phyloP scores from a whole-genome alignment of 2,113 vertebrate species.

The Pseudonaja textilis region DNA sequence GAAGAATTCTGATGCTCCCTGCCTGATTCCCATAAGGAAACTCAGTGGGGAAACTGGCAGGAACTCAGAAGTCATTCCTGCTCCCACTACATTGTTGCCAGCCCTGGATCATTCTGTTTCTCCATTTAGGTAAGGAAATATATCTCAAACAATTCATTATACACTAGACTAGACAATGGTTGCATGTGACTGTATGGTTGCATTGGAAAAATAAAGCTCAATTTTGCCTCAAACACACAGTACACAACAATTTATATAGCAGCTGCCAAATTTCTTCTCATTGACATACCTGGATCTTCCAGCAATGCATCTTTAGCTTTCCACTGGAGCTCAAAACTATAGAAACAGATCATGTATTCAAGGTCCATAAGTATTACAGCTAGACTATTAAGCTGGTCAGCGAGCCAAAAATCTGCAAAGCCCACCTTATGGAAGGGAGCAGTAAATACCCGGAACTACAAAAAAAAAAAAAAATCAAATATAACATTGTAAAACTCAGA shows the following conservation, averaged over 20 bases:
- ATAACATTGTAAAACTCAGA: slow-evolving; percentile 19
- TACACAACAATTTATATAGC: background rate
- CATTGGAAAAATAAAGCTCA: slow-evolving; percentile 18
- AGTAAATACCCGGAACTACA: slow-evolving; percentile 94
- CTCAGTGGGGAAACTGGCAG: background rate
- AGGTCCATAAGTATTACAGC: slow-evolving; percentile 93
- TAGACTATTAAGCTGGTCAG: slow-evolving; percentile 97
- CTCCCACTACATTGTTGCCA: background rate
- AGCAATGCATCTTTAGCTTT: slow-evolving; percentile 78
- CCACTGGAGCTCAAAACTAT: slow-evolving; percentile 96
- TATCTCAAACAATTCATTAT: background rate
- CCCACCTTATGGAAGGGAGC: slow-evolving; percentile 97
- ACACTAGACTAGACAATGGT: too few species aligned
- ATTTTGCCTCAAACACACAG: slow-evolving; percentile 7
- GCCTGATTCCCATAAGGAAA: background rate
- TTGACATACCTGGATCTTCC: slow-evolving; percentile 70
- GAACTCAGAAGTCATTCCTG: background rate
- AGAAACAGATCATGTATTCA: slow-evolving; percentile 99
- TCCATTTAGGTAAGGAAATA: background rate
- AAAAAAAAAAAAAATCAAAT: slow-evolving; percentile 16
- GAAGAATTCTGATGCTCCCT: background rate
- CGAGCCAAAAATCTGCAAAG: slow-evolving; percentile 99
- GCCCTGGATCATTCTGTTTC: background rate
- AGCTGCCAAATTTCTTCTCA: slow-evolving; percentile 6
- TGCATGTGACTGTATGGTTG: background rate